phyloP scores from a whole-genome alignment of 2,888 invertebrate species.

The Unio pictorum region DNA sequence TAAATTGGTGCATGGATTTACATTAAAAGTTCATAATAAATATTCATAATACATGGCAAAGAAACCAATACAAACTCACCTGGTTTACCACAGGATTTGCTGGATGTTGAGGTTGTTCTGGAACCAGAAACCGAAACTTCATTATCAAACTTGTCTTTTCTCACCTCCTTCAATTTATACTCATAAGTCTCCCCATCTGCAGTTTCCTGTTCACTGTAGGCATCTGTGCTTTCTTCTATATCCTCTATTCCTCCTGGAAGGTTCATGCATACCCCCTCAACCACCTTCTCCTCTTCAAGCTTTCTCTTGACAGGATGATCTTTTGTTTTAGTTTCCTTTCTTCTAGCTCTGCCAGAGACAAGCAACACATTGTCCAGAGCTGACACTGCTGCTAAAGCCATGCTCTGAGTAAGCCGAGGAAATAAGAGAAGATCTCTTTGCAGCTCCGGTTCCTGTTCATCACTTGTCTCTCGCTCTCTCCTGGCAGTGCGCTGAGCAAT shows the following conservation, averaged over 20 bases:
- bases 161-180: neutral
- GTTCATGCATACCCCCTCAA: neutral
- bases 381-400: conserved; percentile 47
- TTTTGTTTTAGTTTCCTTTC: conserved; percentile 11
- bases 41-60: too few species aligned
- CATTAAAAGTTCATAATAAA: too few species aligned
- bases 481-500: conserved; percentile 8
- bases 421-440: conserved; percentile 13
- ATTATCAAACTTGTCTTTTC: neutral
- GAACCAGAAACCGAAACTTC: neutral
- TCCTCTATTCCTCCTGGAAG: neutral
- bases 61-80: conserved; percentile 17
- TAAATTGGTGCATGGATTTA: too few species aligned
- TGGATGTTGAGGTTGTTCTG: neutral
- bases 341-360: conserved; percentile 14
- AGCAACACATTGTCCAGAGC: conserved; percentile 37
- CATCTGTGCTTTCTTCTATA: neutral
- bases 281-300: neutral
- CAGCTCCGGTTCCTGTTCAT: conserved; percentile 15
- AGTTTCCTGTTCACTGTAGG: conserved; percentile 2
- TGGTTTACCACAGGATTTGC: conserved; percentile 38
- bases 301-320: conserved; percentile 1
- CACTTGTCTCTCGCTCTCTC: conserved; percentile 18
- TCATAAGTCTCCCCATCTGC: conserved; percentile 3
- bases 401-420: conserved; percentile 37